These are phyloP conservation scores for Temnothorax curvispinosus DNA, from an alignment of 1,140 invertebrate genomes.

Conservation along the genomic window DNA sequence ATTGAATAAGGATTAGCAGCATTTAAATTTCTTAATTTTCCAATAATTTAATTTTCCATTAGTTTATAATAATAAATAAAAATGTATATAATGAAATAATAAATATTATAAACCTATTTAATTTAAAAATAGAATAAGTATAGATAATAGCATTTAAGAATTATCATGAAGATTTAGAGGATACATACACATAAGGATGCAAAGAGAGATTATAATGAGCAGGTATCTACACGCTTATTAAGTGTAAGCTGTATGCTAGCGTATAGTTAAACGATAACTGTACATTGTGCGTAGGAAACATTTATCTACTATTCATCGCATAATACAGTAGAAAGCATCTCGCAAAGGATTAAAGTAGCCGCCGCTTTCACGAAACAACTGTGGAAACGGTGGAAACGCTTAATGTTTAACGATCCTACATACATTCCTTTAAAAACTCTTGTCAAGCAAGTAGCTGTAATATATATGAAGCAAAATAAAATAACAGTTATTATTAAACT, in stretches of 20 bases:
- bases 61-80: not conserved
- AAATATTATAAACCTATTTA: not conserved
- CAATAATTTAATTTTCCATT: too few relatives aligned
- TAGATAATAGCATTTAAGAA: not conserved
- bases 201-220: not conserved
- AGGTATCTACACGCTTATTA: not conserved
- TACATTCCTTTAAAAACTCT: not conserved
- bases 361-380: conserved; percentile 1
- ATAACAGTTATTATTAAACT: not conserved
- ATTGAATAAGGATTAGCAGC: not conserved
- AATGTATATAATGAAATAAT: not conserved
- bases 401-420: not conserved
- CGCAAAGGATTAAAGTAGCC: not conserved
- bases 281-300: not conserved
- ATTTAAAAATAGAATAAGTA: not conserved
- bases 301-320: conserved; percentile 23
- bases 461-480: conserved; percentile 3
- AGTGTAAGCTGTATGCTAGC: not conserved
- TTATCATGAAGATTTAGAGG: not conserved
- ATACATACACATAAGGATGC: not conserved
- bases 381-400: not conserved
- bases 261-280: conserved; percentile 27
- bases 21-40: not conserved
- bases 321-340: conserved; percentile 25
- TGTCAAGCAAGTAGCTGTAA: not conserved